Evolutionary conservation across 1,140 invertebrate genomes (phyloP).

Genomic region (Zaprionus vittiger): DNA sequence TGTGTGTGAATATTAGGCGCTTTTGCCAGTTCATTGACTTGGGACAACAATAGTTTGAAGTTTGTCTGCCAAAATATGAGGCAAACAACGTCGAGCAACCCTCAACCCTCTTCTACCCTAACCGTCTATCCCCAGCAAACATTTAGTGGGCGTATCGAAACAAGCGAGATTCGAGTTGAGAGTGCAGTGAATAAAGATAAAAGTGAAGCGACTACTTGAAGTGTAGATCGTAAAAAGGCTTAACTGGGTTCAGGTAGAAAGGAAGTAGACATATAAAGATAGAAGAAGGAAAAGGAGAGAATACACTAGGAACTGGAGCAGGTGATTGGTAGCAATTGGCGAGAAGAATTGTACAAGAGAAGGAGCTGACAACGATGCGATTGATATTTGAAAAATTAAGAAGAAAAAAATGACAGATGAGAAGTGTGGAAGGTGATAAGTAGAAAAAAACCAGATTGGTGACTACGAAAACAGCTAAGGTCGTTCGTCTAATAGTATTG

Average conservation of each 20-base stretch:
- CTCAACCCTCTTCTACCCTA: neutral
- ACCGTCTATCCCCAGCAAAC: neutral
- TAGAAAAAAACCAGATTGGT: too few species aligned
- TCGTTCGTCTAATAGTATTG: too few species aligned
- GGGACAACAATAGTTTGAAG: constrained; percentile 80
- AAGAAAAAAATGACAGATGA: too few species aligned
- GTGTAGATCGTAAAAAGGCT: neutral
- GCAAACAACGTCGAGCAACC: constrained; percentile 5
- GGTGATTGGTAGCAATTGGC: neutral
- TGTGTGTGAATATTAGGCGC: constrained; percentile 75
- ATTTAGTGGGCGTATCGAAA: constrained; percentile 3
- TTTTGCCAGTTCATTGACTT: constrained; percentile 82
- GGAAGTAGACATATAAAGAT: neutral
- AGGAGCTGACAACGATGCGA: neutral
- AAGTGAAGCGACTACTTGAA: constrained; percentile 4
- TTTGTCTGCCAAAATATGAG: constrained; percentile 79
- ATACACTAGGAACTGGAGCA: too few species aligned
- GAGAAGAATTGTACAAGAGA: neutral
- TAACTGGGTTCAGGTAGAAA: neutral
- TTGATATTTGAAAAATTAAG: too few species aligned
- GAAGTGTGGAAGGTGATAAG: too few species aligned
- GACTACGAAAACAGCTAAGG: too few species aligned
- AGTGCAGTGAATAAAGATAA: constrained; percentile 7
- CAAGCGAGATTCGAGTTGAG: constrained; percentile 1
- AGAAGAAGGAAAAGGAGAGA: neutral